Evolutionary conservation across 2,113 vertebrate genomes (phyloP).

Genomic region (Cyprinodon brontotheroides): DNA sequence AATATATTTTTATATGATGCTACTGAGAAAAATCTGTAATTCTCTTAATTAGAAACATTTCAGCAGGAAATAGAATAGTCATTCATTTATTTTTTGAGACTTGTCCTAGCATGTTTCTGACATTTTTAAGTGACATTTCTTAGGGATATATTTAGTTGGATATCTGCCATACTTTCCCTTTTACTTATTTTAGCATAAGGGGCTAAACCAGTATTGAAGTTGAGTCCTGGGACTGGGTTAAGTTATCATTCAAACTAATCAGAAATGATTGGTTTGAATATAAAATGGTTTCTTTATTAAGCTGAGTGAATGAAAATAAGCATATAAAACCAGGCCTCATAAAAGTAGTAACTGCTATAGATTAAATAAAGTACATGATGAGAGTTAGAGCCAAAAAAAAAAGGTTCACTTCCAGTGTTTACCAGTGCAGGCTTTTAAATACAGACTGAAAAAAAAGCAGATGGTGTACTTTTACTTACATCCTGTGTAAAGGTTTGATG

Average conservation of each 20-base stretch:
- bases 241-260: slow-evolving; percentile 4
- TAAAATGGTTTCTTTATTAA: slow-evolving; percentile 28
- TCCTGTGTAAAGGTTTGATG: slow-evolving; percentile 45
- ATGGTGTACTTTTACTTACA: slow-evolving; percentile 16
- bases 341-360: slow-evolving; percentile 8
- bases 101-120: background rate
- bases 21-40: background rate
- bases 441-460: slow-evolving; percentile 1
- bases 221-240: background rate
- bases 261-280: background rate
- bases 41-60: background rate
- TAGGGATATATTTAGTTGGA: background rate
- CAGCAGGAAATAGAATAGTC: background rate
- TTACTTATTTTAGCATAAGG: background rate
- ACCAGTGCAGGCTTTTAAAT: slow-evolving; percentile 22
- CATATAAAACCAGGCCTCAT: slow-evolving; percentile 14
- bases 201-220: background rate
- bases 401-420: background rate
- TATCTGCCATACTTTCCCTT: no score
- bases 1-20: background rate
- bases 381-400: slow-evolving; percentile 11
- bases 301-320: slow-evolving; percentile 2
- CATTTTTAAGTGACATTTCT: no score
- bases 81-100: background rate
- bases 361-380: slow-evolving; percentile 20